Percentiles rank a stretch among this genome's conserved stretches.
Evolutionary conservation across 2,113 vertebrate species (phyloP).

Genomic region (Phyllopteryx taeniolatus): DNA sequence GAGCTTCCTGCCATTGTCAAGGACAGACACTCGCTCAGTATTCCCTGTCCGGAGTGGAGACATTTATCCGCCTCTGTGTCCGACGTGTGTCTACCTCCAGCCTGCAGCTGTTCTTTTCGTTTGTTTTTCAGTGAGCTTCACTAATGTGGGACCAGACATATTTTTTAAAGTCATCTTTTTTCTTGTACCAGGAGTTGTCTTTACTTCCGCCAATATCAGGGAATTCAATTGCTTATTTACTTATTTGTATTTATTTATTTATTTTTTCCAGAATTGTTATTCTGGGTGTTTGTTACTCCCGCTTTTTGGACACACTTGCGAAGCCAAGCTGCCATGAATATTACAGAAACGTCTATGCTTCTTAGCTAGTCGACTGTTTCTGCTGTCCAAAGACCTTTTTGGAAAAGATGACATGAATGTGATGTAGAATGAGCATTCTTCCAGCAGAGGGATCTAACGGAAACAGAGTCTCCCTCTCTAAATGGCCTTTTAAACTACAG

Average conservation of each 20-base stretch:
- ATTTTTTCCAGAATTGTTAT: neutral
- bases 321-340: neutral
- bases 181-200: neutral
- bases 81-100: constrained; percentile 45
- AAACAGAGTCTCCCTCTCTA: constrained; percentile 6
- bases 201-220: neutral
- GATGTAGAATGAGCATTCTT: constrained; percentile 47
- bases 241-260: neutral
- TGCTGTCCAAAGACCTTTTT: neutral
- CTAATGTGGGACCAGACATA: constrained; percentile 16
- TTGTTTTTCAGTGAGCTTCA: constrained; percentile 21
- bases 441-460: constrained; percentile 67
- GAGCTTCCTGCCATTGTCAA: constrained; percentile 55
- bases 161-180: neutral
- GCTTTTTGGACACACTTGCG: neutral
- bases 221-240: constrained; percentile 7
- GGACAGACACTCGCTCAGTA: constrained; percentile 45
- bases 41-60: constrained; percentile 47
- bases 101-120: constrained; percentile 52
- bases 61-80: constrained; percentile 42
- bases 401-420: neutral
- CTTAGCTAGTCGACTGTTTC: neutral
- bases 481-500: constrained; percentile 18
- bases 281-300: neutral
- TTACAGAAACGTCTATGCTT: neutral